Conservation (phyloP, 2,888 invertebrate species). For the Apamea crenata region DNA sequence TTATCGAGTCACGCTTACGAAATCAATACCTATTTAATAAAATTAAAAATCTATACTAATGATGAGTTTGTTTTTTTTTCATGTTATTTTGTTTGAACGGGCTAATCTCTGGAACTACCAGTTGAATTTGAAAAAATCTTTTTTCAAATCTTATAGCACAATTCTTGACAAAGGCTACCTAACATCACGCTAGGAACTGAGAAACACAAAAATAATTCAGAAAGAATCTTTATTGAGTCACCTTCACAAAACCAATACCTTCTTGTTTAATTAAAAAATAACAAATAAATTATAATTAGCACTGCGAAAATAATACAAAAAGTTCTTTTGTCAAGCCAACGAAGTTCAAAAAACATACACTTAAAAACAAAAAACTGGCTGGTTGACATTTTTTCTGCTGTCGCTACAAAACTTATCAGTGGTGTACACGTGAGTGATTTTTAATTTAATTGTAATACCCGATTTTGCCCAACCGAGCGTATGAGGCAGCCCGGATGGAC, state of each 20-base stretch:
- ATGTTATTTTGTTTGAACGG: no score
- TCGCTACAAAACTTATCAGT: conserved; percentile 80
- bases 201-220: no score
- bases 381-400: conserved; percentile 70
- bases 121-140: no score
- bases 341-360: conserved; percentile 36
- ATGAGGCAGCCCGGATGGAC: conserved; percentile 81
- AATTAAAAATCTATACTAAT: no score
- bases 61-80: no score
- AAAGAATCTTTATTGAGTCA: neutral
- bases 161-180: no score
- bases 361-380: conserved; percentile 30
- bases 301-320: neutral
- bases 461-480: conserved; percentile 87
- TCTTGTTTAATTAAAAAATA: neutral
- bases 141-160: no score
- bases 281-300: conserved; percentile 17
- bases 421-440: conserved; percentile 86
- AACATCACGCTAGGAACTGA: no score
- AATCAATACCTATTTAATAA: neutral
- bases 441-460: conserved; percentile 90
- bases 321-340: conserved; percentile 32
- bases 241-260: neutral
- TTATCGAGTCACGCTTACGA: conserved; percentile 9
- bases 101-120: no score